Evolutionary conservation across 2,113 vertebrate species (phyloP).

Genomic region (Eulemur rufifrons): DNA sequence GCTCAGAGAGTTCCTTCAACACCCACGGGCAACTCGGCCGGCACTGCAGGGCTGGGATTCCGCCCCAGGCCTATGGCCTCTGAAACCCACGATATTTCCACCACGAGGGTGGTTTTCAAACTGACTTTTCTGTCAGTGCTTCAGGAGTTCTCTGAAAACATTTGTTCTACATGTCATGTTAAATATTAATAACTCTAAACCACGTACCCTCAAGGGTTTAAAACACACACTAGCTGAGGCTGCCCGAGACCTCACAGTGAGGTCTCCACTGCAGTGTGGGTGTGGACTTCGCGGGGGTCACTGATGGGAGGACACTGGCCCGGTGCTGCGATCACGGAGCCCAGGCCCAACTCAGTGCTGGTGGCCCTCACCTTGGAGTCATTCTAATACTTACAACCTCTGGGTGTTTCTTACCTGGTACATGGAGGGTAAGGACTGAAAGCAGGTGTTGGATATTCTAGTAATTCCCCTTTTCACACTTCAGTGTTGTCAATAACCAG

Average conservation of each 20-base stretch:
- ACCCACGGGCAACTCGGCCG: background rate
- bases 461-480: background rate
- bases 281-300: background rate
- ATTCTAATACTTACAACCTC: background rate
- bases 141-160: background rate
- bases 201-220: background rate
- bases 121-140: background rate
- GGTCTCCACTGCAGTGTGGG: background rate
- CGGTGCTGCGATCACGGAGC: background rate
- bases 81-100: background rate
- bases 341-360: background rate
- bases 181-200: background rate
- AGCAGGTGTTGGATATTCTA: background rate
- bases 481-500: slow-evolving; percentile 7
- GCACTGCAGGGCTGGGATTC: background rate
- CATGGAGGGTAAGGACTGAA: background rate
- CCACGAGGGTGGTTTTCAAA: background rate
- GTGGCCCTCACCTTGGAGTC: background rate
- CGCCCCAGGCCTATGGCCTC: background rate
- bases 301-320: background rate
- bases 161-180: background rate
- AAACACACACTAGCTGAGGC: background rate
- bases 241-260: background rate
- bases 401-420: background rate
- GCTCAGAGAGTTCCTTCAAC: too few relatives aligned